Evolutionary conservation across 2,113 vertebrate species (phyloP).

Genomic region (Grus americana): DNA sequence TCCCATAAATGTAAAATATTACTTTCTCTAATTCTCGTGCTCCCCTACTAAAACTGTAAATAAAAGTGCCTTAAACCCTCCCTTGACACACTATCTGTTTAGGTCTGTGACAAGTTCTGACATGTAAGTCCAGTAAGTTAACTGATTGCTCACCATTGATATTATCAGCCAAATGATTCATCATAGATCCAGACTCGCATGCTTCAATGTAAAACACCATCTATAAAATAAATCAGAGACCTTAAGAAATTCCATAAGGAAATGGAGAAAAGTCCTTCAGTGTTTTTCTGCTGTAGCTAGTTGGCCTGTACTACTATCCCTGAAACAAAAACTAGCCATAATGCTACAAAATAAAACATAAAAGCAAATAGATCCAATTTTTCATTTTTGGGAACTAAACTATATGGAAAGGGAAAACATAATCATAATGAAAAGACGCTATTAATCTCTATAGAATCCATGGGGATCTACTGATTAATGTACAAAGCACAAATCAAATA

Average conservation of each 20-base stretch:
- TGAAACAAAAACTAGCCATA: background rate
- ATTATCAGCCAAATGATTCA: conserved; percentile 83
- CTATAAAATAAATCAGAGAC: conserved; percentile 63
- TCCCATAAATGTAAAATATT: background rate
- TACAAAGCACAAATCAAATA: background rate
- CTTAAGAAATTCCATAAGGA: background rate
- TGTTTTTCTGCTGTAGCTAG: background rate
- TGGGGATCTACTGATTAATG: background rate
- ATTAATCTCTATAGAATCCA: background rate
- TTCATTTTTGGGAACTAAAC: background rate
- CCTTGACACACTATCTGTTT: background rate
- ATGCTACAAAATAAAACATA: background rate
- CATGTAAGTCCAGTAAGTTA: background rate
- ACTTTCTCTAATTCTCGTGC: background rate
- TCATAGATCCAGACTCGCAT: conserved; percentile 99
- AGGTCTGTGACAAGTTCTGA: background rate
- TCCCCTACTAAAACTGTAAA: background rate
- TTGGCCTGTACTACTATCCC: background rate
- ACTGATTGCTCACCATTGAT: conserved; percentile 84
- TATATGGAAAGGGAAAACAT: background rate
- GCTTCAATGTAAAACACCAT: conserved; percentile 99
- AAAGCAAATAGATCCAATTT: background rate
- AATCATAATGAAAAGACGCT: background rate
- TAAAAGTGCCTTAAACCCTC: background rate
- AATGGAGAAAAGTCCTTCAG: background rate